phyloP scores from a whole-genome alignment of 2,113 vertebrate genomes.

The Anoura caudifer region DNA sequence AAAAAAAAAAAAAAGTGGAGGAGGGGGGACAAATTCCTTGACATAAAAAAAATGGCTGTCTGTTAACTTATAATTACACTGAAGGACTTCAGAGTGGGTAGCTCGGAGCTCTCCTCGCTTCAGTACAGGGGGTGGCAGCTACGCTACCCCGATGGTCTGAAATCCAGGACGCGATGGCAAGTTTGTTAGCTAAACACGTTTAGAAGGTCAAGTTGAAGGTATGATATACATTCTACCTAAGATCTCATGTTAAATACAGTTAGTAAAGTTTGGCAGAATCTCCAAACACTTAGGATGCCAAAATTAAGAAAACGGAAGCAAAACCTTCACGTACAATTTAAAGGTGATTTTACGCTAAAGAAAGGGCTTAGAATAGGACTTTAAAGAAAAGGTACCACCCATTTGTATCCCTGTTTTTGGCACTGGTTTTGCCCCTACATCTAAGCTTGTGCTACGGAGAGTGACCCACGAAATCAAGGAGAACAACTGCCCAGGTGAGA shows the following conservation, averaged over 20 bases:
- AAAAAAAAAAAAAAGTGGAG: neutral
- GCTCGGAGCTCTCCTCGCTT: neutral
- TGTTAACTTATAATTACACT: neutral
- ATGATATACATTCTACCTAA: neutral
- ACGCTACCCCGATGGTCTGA: rapidly evolving
- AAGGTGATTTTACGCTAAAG: slow-evolving; percentile 53
- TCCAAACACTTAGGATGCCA: slow-evolving; percentile 68
- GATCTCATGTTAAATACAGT: slow-evolving; percentile 42
- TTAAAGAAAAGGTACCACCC: slow-evolving; percentile 59
- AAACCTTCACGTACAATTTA: slow-evolving; percentile 53
- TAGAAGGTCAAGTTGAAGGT: neutral
- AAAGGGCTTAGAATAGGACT: slow-evolving; percentile 51
- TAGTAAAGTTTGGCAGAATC: slow-evolving; percentile 54
- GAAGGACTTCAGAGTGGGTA: neutral
- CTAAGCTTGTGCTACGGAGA: slow-evolving; percentile 59
- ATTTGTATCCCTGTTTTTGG: slow-evolving; percentile 61
- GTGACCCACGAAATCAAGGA: slow-evolving; percentile 62
- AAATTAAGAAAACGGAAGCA: slow-evolving; percentile 66
- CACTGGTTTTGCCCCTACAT: slow-evolving; percentile 47
- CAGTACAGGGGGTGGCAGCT: neutral
- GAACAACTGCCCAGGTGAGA: slow-evolving; percentile 56
- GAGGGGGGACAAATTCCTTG: neutral
- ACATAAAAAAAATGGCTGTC: slow-evolving; percentile 5
- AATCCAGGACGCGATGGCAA: neutral
- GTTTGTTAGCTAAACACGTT: neutral